phyloP scores from a whole-genome alignment of 1,140 invertebrate genomes.

The Epicauta chinensis region DNA sequence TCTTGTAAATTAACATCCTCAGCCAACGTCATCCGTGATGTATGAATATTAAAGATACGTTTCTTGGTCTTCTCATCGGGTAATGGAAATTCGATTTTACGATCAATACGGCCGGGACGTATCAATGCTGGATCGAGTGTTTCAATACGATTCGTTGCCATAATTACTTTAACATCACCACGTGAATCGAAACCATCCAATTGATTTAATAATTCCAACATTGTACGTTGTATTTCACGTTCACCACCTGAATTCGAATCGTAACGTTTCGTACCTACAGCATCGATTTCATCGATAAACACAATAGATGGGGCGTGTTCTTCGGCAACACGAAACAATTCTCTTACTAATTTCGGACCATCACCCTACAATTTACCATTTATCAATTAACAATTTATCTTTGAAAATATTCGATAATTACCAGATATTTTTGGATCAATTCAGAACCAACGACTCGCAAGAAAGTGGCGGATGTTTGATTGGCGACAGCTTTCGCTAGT shows the following conservation, averaged over 20 bases:
- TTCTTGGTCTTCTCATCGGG: conserved; percentile 99
- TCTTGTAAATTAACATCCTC: conserved; percentile 98
- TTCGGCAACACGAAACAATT: conserved; percentile 96
- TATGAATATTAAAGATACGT: conserved; percentile 98
- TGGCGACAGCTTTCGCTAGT: conserved; percentile 97
- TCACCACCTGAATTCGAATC: conserved; percentile 99
- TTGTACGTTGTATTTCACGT: conserved; percentile 98
- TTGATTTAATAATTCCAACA: conserved; percentile 99
- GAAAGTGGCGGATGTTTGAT: conserved; percentile 99
- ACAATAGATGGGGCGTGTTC: conserved; percentile 99
- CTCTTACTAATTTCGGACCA: conserved; percentile 96
- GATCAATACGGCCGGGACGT: conserved; percentile 96
- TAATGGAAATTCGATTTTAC: conserved; percentile 99
- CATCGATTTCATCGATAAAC: conserved; percentile 99
- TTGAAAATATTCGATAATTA: conserved; percentile 79
- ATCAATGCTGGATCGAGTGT: conserved; percentile 98
- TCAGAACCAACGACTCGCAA: conserved; percentile 97
- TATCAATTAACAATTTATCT: conserved; percentile 15
- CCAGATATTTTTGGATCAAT: conserved; percentile 98
- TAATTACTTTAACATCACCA: conserved; percentile 95
- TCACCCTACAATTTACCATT: conserved; percentile 67
- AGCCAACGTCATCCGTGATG: conserved; percentile 94
- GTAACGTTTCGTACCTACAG: conserved; percentile 98
- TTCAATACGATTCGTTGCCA: conserved; percentile 99
- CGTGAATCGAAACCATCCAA: conserved; percentile 97